phyloP scores from a whole-genome alignment of 1,140 invertebrate species.

The Samia ricini region DNA sequence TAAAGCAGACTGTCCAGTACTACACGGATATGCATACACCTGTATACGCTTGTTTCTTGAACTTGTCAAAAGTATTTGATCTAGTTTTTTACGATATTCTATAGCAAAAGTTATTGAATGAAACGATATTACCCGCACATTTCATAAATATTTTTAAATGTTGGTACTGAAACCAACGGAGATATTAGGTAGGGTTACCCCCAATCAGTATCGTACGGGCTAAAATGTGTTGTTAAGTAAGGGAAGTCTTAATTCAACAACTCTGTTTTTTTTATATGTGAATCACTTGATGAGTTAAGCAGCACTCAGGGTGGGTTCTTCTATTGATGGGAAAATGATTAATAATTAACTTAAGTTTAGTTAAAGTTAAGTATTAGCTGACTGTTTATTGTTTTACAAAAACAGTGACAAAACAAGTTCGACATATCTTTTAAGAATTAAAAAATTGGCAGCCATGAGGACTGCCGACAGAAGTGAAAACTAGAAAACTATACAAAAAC shows the following conservation, averaged over 20 bases:
- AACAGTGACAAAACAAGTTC: too few species aligned
- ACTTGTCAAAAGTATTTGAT: constrained; percentile 15
- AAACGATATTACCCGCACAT: background rate
- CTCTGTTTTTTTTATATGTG: too few species aligned
- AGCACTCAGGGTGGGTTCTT: too few species aligned
- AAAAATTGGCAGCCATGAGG: too few species aligned
- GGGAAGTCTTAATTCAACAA: background rate
- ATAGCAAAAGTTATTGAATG: background rate
- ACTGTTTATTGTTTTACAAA: too few species aligned
- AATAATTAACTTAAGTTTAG: too few species aligned
- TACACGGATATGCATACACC: background rate
- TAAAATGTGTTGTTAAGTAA: background rate
- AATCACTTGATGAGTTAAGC: too few species aligned
- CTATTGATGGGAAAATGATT: too few species aligned
- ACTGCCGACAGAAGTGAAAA: too few species aligned
- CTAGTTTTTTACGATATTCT: constrained; percentile 4
- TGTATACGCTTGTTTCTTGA: background rate
- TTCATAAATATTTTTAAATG: background rate
- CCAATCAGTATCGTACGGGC: background rate
- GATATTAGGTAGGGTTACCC: background rate
- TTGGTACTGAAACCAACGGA: background rate
- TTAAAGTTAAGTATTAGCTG: too few species aligned
- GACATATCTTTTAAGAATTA: too few species aligned
- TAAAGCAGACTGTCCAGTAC: background rate
- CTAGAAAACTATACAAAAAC: too few species aligned